Conservation (phyloP, 2,113 vertebrate species). For the Otocyon megalotis region DNA sequence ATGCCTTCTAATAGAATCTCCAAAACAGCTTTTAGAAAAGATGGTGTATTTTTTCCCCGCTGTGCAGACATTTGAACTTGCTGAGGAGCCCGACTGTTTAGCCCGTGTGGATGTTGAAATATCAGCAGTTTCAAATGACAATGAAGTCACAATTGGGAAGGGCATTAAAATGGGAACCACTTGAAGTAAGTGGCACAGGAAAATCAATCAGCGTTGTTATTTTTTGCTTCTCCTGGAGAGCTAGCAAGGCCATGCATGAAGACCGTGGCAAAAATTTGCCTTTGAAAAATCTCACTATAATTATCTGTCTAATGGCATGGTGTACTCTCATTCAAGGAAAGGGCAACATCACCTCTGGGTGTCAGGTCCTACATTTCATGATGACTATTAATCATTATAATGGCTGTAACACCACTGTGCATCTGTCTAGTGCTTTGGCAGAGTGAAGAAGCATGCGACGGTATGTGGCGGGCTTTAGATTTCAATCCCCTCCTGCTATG, state of each 20-base stretch:
- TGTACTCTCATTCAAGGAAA: slow-evolving; percentile 62
- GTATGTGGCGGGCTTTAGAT: not conserved
- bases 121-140: slow-evolving; percentile 82
- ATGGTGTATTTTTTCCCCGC: slow-evolving; percentile 80
- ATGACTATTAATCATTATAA: slow-evolving; percentile 67
- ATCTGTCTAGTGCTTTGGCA: not conserved
- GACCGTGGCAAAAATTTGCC: slow-evolving; percentile 70
- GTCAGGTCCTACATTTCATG: slow-evolving; percentile 60
- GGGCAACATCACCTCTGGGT: slow-evolving; percentile 70
- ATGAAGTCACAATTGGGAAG: slow-evolving; percentile 81
- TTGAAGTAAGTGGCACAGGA: slow-evolving; percentile 83
- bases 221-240: slow-evolving; percentile 72
- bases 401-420: not conserved
- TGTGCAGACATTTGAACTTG: slow-evolving; percentile 85
- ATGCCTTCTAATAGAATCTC: slow-evolving; percentile 80
- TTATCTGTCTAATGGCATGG: slow-evolving; percentile 63
- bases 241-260: slow-evolving; percentile 73
- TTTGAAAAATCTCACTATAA: slow-evolving; percentile 75
- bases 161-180: slow-evolving; percentile 77
- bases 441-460: not conserved
- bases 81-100: slow-evolving; percentile 81
- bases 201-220: slow-evolving; percentile 85
- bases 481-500: not conserved
- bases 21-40: slow-evolving; percentile 82
- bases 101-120: slow-evolving; percentile 80